Evolutionary conservation across 2,797 vertebrate species (phyloP).

Genomic region (Bucorvus abyssinicus): DNA sequence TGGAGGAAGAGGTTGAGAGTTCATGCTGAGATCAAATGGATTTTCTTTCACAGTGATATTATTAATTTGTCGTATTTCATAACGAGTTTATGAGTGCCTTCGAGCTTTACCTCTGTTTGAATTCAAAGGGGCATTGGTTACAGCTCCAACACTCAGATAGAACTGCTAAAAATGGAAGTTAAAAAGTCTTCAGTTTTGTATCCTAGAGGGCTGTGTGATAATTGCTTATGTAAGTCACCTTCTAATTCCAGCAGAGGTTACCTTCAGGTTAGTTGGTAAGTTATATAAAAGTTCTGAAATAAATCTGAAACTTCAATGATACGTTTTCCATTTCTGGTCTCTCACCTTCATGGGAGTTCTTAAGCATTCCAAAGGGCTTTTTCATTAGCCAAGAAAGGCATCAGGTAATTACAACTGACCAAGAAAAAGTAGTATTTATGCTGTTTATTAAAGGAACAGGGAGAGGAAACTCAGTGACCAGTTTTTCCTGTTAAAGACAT

Average conservation of each 20-base stretch:
- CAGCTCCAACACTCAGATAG: neutral
- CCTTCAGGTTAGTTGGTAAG: constrained; percentile 22
- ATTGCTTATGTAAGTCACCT: constrained; percentile 59
- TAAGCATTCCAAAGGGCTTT: neutral
- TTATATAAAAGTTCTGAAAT: constrained; percentile 46
- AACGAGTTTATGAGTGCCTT: constrained; percentile 25
- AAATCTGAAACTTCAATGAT: constrained; percentile 1
- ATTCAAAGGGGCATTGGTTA: constrained; percentile 32
- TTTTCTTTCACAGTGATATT: constrained; percentile 25
- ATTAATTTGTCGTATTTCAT: constrained; percentile 20
- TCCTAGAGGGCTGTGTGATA: constrained; percentile 56
- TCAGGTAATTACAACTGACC: neutral
- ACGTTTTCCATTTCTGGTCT: neutral
- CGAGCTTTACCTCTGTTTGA: constrained; percentile 47
- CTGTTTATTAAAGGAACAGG: neutral
- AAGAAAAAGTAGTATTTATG: neutral
- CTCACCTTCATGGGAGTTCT: neutral
- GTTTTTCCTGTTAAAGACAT: neutral
- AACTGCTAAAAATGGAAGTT: constrained; percentile 57
- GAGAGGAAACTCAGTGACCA: neutral
- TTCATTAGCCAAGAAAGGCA: neutral
- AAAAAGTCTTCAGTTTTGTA: constrained; percentile 38
- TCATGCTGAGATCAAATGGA: constrained; percentile 14
- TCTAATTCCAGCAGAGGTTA: constrained; percentile 51
- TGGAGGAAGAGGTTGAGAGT: neutral